Evolutionary conservation across 1,140 invertebrate genomes (phyloP).

Genomic region (Trachymyrmex cornetzi): DNA sequence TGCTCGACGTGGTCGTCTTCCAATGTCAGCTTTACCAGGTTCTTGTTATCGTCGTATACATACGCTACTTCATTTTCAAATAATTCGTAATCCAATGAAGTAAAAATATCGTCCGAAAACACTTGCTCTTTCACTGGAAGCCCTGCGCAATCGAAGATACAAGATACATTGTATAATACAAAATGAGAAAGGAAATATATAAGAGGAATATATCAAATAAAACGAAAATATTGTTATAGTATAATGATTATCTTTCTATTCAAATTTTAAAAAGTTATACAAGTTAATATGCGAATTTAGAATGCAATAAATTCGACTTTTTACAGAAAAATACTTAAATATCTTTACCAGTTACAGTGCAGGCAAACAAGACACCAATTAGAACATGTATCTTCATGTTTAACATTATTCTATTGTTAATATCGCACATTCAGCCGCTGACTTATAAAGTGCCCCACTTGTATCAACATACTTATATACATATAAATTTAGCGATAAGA

Average conservation of each 20-base stretch:
- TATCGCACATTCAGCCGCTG: no score
- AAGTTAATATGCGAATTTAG: neutral
- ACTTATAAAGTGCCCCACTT: slow-evolving; percentile 67
- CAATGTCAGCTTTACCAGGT: slow-evolving; percentile 40
- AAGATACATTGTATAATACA: neutral
- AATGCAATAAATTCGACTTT: neutral
- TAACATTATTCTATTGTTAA: slow-evolving; percentile 10
- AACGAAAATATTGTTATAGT: neutral
- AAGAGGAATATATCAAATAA: neutral
- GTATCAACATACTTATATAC: neutral
- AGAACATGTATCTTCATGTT: slow-evolving; percentile 66
- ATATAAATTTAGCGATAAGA: slow-evolving; percentile 45
- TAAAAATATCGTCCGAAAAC: neutral
- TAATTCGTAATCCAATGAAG: neutral
- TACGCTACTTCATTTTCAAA: neutral
- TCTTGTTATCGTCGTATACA: slow-evolving; percentile 66
- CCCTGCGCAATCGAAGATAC: slow-evolving; percentile 15
- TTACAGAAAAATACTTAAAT: neutral
- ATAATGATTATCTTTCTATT: neutral
- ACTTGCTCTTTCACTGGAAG: slow-evolving; percentile 5
- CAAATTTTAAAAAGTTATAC: slow-evolving; percentile 15
- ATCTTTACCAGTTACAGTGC: slow-evolving; percentile 66
- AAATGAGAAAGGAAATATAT: neutral
- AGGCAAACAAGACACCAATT: slow-evolving; percentile 55
- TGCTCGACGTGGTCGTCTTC: neutral